phyloP scores from a whole-genome alignment of 2,797 vertebrate species.

The Ptychobarbus kaznakovi region DNA sequence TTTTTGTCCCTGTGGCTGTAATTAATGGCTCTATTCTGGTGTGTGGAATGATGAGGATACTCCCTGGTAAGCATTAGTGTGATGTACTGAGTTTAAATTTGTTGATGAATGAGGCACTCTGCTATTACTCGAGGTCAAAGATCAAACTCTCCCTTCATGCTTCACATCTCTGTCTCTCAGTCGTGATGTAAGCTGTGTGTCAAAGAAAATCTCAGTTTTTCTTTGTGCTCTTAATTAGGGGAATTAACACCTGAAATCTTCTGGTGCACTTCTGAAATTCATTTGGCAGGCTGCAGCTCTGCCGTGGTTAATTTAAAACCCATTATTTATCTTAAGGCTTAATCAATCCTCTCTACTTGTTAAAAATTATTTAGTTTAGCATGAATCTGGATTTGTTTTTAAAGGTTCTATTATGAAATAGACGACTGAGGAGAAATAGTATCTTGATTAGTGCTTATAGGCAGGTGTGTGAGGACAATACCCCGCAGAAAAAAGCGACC shows the following conservation, averaged over 20 bases:
- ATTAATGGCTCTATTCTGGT: constrained; percentile 44
- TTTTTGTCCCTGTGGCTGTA: constrained; percentile 2
- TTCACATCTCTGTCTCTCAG: constrained; percentile 13
- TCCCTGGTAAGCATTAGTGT: constrained; percentile 40
- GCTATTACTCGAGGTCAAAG: constrained; percentile 16
- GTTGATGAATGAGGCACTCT: background rate
- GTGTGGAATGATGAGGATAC: constrained; percentile 8
- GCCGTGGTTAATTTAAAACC: constrained; percentile 13
- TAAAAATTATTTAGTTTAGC: background rate
- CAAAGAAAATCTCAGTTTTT: background rate
- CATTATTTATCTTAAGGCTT: constrained; percentile 23
- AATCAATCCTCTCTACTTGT: constrained; percentile 22
- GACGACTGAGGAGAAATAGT: background rate
- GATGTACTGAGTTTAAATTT: constrained; percentile 8
- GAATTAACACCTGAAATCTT: constrained; percentile 31
- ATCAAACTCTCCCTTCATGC: constrained; percentile 33
- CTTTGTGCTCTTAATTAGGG: constrained; percentile 13
- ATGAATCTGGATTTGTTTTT: constrained; percentile 19
- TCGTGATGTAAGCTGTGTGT: background rate
- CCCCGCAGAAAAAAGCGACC: constrained; percentile 6
- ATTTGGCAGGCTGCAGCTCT: constrained; percentile 22
- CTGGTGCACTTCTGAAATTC: constrained; percentile 10
- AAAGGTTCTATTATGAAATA: constrained; percentile 12
- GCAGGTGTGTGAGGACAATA: constrained; percentile 24
- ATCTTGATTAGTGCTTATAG: constrained; percentile 8